Evolutionary conservation across 2,113 vertebrate genomes (phyloP).

Genomic region (Elanoides forficatus): DNA sequence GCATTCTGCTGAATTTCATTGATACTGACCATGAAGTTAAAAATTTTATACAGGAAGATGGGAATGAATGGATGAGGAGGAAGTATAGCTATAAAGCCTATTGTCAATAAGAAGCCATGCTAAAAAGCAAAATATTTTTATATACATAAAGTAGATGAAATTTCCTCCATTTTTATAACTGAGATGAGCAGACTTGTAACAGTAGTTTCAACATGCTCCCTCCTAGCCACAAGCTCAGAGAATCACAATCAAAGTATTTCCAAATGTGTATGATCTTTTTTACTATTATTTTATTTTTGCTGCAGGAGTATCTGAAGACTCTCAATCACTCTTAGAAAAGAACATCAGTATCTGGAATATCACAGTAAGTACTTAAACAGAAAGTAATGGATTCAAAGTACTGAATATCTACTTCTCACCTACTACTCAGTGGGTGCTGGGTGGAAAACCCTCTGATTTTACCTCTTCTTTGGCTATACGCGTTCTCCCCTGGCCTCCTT

Average conservation of each 20-base stretch:
- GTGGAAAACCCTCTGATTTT: neutral
- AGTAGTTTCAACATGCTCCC: neutral
- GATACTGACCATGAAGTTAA: neutral
- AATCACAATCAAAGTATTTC: neutral
- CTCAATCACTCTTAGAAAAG: neutral
- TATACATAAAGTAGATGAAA: neutral
- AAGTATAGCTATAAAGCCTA: neutral
- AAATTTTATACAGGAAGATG: neutral
- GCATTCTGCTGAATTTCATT: neutral
- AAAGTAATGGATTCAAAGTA: neutral
- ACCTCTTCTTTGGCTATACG: neutral
- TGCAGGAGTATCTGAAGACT: neutral
- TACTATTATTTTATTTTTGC: neutral
- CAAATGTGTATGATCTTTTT: neutral
- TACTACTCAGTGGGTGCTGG: neutral
- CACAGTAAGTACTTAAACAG: neutral
- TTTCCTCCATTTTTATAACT: neutral
- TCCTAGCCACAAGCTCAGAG: neutral
- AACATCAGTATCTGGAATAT: neutral
- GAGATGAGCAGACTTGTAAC: neutral
- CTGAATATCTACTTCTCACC: neutral
- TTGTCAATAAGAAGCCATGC: neutral
- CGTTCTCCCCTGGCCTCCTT: neutral
- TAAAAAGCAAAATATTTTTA: neutral
- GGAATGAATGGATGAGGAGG: neutral